These are phyloP conservation scores for Drosophila bipectinata DNA, from an alignment of 1,140 invertebrate species.

Conservation along the genomic window DNA sequence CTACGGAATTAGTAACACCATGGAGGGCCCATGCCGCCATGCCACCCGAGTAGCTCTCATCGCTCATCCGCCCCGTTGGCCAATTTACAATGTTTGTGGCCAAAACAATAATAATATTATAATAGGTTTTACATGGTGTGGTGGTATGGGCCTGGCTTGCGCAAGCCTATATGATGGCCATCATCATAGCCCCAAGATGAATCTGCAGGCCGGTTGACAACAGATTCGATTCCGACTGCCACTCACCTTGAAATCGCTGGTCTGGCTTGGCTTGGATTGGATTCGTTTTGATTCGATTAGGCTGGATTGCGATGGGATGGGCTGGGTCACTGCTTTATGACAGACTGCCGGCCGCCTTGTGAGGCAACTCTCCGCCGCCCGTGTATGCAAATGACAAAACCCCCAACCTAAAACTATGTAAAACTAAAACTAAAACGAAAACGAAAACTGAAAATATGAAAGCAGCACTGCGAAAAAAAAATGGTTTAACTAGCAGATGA, in stretches of 20 bases:
- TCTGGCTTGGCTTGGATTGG: neutral
- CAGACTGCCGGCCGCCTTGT: conserved; percentile 41
- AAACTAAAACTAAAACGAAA: conserved; percentile 15
- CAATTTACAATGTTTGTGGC: conserved; percentile 29
- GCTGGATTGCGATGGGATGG: conserved; percentile 10
- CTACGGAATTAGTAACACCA: neutral
- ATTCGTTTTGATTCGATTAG: neutral
- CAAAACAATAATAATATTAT: conserved; percentile 14
- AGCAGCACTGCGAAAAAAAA: conserved; percentile 22
- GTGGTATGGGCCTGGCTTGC: conserved; percentile 8
- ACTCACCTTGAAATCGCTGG: conserved; percentile 39
- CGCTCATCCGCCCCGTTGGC: conserved; percentile 28
- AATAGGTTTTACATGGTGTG: conserved; percentile 21
- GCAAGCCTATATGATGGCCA: conserved; percentile 11
- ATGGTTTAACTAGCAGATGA: neutral
- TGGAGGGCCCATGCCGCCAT: neutral
- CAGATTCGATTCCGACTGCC: conserved; percentile 29
- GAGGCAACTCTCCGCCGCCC: conserved; percentile 27
- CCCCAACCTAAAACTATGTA: conserved; percentile 5
- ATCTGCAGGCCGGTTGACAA: conserved; percentile 32
- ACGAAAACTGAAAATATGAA: conserved; percentile 33
- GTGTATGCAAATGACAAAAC: conserved; percentile 46
- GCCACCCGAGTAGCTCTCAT: conserved; percentile 1
- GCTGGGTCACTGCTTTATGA: conserved; percentile 25
- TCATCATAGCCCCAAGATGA: conserved; percentile 13